Conservation (phyloP, 2,888 invertebrate species). For the Cepaea hortensis region DNA sequence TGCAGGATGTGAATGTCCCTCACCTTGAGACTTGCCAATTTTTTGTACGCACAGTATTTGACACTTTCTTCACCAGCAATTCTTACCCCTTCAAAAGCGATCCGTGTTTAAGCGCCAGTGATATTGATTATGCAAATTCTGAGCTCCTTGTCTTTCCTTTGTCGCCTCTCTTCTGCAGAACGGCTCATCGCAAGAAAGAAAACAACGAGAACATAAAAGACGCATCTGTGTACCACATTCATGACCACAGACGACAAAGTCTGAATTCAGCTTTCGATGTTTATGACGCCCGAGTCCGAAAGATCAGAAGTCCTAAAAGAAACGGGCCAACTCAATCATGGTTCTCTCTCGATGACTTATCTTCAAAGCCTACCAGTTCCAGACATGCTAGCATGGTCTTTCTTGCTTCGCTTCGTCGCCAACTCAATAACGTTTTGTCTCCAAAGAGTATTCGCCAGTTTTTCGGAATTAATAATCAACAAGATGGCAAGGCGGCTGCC, state of each 20-base stretch:
- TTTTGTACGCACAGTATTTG: conserved; percentile 42
- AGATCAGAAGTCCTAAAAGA: not conserved
- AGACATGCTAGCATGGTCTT: conserved; percentile 25
- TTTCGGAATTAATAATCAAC: conserved; percentile 17
- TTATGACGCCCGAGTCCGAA: conserved; percentile 1
- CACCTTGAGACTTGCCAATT: conserved; percentile 33
- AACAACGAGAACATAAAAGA: not conserved
- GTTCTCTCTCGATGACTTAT: conserved; percentile 45
- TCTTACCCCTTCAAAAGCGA: conserved; percentile 35
- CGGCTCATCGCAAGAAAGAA: not conserved
- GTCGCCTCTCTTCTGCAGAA: conserved; percentile 5
- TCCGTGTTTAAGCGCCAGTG: conserved; percentile 31
- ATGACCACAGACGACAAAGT: not conserved
- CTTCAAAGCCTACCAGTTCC: not conserved
- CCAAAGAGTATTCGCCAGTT: conserved; percentile 38
- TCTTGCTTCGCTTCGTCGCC: conserved; percentile 23
- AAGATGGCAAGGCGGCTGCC: not conserved
- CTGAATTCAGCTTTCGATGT: conserved; percentile 22
- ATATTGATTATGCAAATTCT: conserved; percentile 5
- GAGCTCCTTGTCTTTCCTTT: conserved; percentile 11
- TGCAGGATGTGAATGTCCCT: not conserved
- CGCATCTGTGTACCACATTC: conserved; percentile 4
- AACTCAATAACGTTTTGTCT: conserved; percentile 40
- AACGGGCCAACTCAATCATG: conserved; percentile 35
- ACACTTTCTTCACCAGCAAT: conserved; percentile 28